Conservation (phyloP, 2,113 vertebrate species). For the Xerus inauris region DNA sequence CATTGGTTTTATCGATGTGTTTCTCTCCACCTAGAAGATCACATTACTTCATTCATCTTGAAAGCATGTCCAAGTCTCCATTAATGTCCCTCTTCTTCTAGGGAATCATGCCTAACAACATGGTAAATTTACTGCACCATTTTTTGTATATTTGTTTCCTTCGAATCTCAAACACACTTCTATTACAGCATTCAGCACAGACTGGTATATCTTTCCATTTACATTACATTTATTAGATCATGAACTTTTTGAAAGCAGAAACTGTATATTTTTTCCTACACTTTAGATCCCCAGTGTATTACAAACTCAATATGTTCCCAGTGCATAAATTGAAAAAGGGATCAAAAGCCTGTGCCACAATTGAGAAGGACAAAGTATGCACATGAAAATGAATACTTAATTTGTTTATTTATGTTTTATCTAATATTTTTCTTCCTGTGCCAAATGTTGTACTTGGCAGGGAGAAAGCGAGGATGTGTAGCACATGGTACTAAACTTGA, state of each 20-base stretch:
- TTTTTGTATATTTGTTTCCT: neutral
- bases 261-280: neutral
- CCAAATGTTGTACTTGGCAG: neutral
- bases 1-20: neutral
- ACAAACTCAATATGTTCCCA: neutral
- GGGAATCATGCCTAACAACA: neutral
- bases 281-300: neutral
- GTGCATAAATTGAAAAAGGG: neutral
- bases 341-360: neutral
- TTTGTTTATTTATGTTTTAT: neutral
- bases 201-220: neutral
- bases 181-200: neutral
- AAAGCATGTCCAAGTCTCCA: neutral
- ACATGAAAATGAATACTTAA: neutral
- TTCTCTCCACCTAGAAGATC: neutral
- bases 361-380: neutral
- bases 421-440: neutral
- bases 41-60: neutral
- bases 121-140: neutral
- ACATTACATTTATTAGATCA: neutral
- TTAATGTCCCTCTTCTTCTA: neutral
- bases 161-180: neutral
- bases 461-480: neutral
- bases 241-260: neutral
- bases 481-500: neutral